These are phyloP conservation scores for Aporrectodea caliginosa DNA, from an alignment of 1,140 invertebrate genomes.

Conservation along the genomic window DNA sequence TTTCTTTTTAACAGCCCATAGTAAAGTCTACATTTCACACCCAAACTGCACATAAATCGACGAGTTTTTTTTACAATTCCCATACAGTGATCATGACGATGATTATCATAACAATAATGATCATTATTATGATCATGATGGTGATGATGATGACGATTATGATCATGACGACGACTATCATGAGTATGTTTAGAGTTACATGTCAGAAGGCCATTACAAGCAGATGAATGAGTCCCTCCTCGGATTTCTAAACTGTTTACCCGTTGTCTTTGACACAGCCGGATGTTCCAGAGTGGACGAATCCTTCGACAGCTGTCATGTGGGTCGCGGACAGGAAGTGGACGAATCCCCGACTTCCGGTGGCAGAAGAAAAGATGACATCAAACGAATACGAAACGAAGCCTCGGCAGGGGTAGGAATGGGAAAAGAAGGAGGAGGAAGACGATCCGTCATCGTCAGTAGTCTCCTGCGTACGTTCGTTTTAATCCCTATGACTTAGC, in stretches of 20 bases:
- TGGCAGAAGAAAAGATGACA: not conserved
- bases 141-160: no score
- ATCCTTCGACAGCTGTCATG: not conserved
- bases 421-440: not conserved
- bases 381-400: no score
- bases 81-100: no score
- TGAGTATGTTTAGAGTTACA: not conserved
- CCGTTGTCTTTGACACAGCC: not conserved
- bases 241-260: not conserved
- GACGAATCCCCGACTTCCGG: not conserved
- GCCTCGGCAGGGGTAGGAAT: no score
- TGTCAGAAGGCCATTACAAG: not conserved
- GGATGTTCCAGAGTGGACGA: not conserved
- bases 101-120: no score
- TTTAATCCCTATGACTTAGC: not conserved
- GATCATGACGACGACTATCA: no score
- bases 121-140: no score
- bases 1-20: no score
- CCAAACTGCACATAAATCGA: no score
- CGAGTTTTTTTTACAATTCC: no score
- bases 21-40: no score
- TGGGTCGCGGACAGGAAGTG: not conserved
- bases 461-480: not conserved
- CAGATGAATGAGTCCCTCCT: not conserved
- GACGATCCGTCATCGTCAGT: not conserved